Conservation (phyloP, 2,888 invertebrate species). For the Linnaemya vulpina region DNA sequence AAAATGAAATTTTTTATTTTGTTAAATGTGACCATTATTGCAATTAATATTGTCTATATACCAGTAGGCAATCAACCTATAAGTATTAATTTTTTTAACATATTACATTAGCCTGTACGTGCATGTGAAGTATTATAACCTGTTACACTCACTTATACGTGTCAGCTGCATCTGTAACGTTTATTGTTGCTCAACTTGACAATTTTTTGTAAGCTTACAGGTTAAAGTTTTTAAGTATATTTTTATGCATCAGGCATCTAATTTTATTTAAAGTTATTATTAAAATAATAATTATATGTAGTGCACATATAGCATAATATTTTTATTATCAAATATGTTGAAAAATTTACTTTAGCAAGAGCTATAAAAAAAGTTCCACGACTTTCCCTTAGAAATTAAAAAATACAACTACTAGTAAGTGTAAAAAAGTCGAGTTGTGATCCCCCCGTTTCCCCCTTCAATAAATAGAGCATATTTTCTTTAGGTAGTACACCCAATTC, state of each 20-base stretch:
- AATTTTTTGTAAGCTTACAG: background rate
- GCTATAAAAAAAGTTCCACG: background rate
- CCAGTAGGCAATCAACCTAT: too few relatives aligned
- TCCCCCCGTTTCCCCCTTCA: background rate
- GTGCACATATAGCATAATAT: background rate
- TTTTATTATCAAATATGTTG: background rate
- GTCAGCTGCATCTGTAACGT: too few relatives aligned
- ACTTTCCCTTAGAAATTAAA: background rate
- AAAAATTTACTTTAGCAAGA: background rate
- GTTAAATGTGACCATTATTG: too few relatives aligned
- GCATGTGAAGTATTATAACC: too few relatives aligned
- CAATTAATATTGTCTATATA: too few relatives aligned
- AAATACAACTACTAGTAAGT: constrained; percentile 10
- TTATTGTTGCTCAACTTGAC: too few relatives aligned
- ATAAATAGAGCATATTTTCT: constrained; percentile 18
- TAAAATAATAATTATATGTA: constrained; percentile 4
- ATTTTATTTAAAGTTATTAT: too few relatives aligned
- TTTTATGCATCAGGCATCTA: background rate
- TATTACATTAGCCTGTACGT: background rate
- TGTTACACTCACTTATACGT: too few relatives aligned
- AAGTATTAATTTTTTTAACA: background rate
- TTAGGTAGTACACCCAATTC: constrained; percentile 3
- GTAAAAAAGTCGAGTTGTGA: background rate
- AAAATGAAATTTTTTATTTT: too few relatives aligned
- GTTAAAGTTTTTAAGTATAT: background rate